Conservation (phyloP, 1,140 invertebrate genomes). For the Chrysopa pallens region DNA sequence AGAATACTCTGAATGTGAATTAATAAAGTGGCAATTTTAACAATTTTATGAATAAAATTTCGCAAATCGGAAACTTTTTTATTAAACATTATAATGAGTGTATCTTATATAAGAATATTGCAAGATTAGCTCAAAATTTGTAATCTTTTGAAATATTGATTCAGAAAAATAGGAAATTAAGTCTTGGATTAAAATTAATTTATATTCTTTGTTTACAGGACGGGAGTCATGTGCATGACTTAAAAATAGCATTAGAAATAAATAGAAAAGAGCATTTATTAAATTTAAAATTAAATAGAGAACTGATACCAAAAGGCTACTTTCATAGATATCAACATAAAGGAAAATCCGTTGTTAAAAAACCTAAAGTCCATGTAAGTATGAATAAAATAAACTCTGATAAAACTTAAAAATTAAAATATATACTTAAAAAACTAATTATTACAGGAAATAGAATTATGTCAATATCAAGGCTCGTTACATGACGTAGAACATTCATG, state of each 20-base stretch:
- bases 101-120: no score
- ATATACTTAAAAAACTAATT: not conserved
- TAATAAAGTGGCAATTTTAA: no score
- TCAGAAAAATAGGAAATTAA: no score
- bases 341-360: slow-evolving; percentile 38
- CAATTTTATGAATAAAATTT: no score
- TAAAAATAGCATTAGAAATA: slow-evolving; percentile 46
- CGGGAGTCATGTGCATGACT: slow-evolving; percentile 43
- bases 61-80: no score
- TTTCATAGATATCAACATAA: slow-evolving; percentile 53
- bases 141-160: no score
- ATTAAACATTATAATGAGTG: no score
- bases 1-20: no score
- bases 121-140: no score
- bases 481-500: slow-evolving; percentile 48
- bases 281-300: slow-evolving; percentile 59
- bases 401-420: not conserved
- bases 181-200: not conserved
- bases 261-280: slow-evolving; percentile 44
- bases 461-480: slow-evolving; percentile 72
- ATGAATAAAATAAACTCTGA: not conserved
- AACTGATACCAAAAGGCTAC: slow-evolving; percentile 53
- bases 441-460: slow-evolving; percentile 52
- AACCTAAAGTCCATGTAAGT: slow-evolving; percentile 41
- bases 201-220: slow-evolving; percentile 34